Evolutionary conservation across 1,140 invertebrate species (phyloP).

Genomic region (Scaptomyza pallida): DNA sequence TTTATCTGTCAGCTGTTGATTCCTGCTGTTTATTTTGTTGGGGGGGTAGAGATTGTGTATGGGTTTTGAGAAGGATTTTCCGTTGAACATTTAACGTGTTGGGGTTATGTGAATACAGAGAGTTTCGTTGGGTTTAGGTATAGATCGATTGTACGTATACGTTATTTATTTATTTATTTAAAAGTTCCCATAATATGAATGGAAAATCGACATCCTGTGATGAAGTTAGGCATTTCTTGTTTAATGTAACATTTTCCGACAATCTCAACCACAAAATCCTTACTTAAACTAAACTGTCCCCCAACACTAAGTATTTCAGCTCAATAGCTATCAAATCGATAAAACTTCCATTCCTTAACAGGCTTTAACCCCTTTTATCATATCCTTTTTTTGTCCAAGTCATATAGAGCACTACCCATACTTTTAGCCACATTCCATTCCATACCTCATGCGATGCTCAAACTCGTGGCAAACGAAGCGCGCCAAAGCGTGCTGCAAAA

Average conservation of each 20-base stretch:
- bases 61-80: background rate
- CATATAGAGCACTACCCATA: background rate
- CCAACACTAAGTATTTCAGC: background rate
- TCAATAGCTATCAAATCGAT: background rate
- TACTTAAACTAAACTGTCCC: no score
- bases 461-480: slow-evolving; percentile 1
- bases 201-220: no score
- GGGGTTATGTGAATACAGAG: no score
- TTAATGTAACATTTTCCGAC: no score
- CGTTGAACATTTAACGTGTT: no score
- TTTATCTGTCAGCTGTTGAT: background rate
- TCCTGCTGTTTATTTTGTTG: background rate
- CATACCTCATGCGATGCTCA: background rate
- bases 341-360: background rate
- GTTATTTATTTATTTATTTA: no score
- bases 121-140: no score
- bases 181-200: no score
- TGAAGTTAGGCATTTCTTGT: no score
- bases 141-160: no score
- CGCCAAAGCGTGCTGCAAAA: slow-evolving; percentile 58
- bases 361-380: background rate
- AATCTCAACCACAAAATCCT: no score
- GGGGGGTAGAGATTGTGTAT: no score
- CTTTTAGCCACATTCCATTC: background rate
- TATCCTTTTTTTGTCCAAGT: slow-evolving; percentile 23